Evolutionary conservation across 2,113 vertebrate species (phyloP).

Genomic region (Lanius ludovicianus): DNA sequence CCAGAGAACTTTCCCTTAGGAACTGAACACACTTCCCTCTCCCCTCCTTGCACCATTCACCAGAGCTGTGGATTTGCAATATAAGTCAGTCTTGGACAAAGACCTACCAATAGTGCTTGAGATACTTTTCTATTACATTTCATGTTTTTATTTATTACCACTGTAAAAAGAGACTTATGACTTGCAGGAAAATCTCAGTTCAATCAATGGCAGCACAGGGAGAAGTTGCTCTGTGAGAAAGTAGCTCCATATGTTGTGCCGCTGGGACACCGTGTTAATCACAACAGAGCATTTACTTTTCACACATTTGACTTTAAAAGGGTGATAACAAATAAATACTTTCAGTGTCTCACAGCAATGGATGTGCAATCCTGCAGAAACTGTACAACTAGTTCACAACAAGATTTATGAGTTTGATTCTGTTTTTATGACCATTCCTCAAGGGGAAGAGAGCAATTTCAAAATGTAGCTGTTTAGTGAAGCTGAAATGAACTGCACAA

Average conservation of each 20-base stretch:
- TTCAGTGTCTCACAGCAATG: conserved; percentile 12
- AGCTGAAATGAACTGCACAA: conserved; percentile 47
- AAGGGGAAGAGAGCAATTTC: conserved; percentile 33
- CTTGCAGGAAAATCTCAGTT: neutral
- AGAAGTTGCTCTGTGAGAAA: neutral
- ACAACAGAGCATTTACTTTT: conserved; percentile 10
- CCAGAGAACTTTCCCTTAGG: neutral
- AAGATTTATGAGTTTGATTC: conserved; percentile 63
- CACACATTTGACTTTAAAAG: conserved; percentile 40
- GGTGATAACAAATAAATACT: conserved; percentile 58
- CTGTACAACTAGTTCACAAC: conserved; percentile 21
- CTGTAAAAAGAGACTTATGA: neutral
- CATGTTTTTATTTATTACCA: neutral
- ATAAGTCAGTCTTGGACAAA: conserved; percentile 15
- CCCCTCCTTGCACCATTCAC: neutral
- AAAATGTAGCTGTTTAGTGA: conserved; percentile 20
- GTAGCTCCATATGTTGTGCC: neutral
- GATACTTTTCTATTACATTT: conserved; percentile 2
- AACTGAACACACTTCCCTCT: neutral
- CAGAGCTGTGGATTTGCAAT: neutral
- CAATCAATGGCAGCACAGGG: neutral
- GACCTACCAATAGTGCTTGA: neutral
- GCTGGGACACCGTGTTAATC: conserved; percentile 31
- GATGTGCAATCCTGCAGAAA: conserved; percentile 49
- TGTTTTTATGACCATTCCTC: conserved; percentile 51